Base-by-base conservation (phyloP, 2,888 invertebrate genomes). In the Pardosa pseudoannulata region DNA sequence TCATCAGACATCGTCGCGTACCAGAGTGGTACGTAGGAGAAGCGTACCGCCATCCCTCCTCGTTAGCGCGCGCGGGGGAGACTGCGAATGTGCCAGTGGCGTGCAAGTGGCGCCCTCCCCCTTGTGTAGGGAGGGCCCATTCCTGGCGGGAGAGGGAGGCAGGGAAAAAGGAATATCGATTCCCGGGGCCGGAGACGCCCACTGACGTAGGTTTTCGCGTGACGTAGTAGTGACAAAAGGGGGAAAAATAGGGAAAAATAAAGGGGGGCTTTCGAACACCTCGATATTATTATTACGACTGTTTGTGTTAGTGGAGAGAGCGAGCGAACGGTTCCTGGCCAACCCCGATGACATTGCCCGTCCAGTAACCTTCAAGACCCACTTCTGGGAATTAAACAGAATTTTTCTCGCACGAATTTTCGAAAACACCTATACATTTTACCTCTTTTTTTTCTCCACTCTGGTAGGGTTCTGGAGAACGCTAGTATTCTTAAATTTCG, bases 101-200 rank as follows among this genome's bases (percentile, higher is more conserved):
- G 70, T 70, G 70, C 70, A 41, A 64, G 70, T 83, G 82, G 82
- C 82, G 82, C 76, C 82, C 76, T 73, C 67, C 81, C 27, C 13
- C 7, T 31, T 28, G 19, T 81, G 46, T 85, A 65, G 88, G 88
- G 83, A 50, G 80, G 75, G 46, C 79, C 71, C 82, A 79, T 74
- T 72, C 56, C 62, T 31, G 19, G 32, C 50, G 46, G 56, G 80
- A 50, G 76, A 29, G 31, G 32, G 50, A 75, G 28, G 39, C n/a
- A 41, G 31, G 7, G 71, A 62, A 68, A n/a, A 65, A 81, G 67
- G 71, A 29, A 32, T 75, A 80, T 80, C 73, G 79, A 79, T 80
- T 64, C 62, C 62, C 19, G 29, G 65, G 68, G 46, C 41, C 23
- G 65, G 76, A 70, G 27, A 70, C 83, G 83, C 75, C 75, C 79